A percentile compares a stretch with the other conserved stretches of the same genome.
Conservation (phyloP, 2,113 vertebrate species). For the Heloderma charlesbogerti region DNA sequence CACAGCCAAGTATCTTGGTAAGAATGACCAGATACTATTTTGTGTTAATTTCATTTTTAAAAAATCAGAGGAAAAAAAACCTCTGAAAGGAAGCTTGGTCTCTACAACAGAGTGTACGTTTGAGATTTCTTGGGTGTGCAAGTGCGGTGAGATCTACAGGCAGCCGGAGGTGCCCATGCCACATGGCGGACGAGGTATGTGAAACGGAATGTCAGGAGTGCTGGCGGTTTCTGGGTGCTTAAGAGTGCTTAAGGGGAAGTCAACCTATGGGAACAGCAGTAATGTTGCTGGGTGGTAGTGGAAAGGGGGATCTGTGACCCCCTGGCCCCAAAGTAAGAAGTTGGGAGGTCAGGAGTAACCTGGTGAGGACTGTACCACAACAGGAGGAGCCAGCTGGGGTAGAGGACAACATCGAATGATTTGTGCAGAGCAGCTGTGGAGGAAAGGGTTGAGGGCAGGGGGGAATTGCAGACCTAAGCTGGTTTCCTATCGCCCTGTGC, state of each 20-base stretch:
- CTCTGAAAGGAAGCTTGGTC: conserved; percentile 27
- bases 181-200: not conserved
- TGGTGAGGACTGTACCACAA: not conserved
- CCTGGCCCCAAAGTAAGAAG: not conserved
- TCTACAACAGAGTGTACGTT: conserved; percentile 11
- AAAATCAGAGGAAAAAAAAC: not conserved
- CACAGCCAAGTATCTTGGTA: conserved; percentile 25
- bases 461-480: not conserved
- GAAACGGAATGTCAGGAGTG: not conserved
- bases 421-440: not conserved
- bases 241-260: not conserved
- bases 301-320: too few species aligned
- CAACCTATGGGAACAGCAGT: not conserved
- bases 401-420: not conserved
- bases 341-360: too few species aligned
- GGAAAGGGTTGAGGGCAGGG: not conserved
- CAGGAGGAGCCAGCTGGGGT: not conserved
- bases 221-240: not conserved
- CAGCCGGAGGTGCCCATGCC: not conserved
- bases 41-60: not conserved
- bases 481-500: not conserved
- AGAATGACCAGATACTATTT: conserved; percentile 26
- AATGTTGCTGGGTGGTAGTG: not conserved
- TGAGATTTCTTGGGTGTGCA: not conserved
- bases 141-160: not conserved